Base-by-base conservation (phyloP, 2,113 vertebrate genomes). In the Crocuta crocuta region DNA sequence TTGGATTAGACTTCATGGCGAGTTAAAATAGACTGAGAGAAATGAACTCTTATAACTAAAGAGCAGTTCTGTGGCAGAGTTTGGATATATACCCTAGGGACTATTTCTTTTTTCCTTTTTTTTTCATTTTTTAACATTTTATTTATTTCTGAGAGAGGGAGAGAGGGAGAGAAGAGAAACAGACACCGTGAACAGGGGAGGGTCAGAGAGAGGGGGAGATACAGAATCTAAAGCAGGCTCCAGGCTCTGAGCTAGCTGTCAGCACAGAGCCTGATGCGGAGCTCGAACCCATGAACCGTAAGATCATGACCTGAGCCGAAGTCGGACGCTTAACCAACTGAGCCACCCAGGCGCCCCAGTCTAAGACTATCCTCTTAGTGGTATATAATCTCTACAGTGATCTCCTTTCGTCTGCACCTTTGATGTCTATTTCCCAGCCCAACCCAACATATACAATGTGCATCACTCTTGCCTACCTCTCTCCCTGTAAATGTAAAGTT, bases 391-490 rank as follows among this genome's bases (percentile, higher is more conserved):
- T 39, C 21, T 26, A 12, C 5, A 26, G 24, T 89, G 50, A n/a
- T 19, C 63, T 89, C 33, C 53, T 73, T 50, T 65, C 61, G 82
- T 35, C 24, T 31, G 11, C 5, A 4, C 66, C 19, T 33, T 82
- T 81, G 10, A 23, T 55, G 28, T 26, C 21, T 70, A 81, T 65
- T 24, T 73, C n/a, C 65, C 10, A 21, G 21, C 15, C 23, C 24
- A 2, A 35, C 10, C 35, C 4, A 13, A 0, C 9, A 10, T 7
- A 68, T 31, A 4, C 53, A 10, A 1, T 0, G 4, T 28, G 31
- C 55, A 58, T 58, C 19, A 19, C 15, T 68, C 35, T 43, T 28
- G 3, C 33, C 39, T 48, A 0, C 55, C 33, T 65, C 2, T 43
- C 33, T 88, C 45, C 19, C 9, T 16, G 15, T 39, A 76, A 66